Conservation (phyloP, 2,113 vertebrate species). For the Tachysurus vachellii region DNA sequence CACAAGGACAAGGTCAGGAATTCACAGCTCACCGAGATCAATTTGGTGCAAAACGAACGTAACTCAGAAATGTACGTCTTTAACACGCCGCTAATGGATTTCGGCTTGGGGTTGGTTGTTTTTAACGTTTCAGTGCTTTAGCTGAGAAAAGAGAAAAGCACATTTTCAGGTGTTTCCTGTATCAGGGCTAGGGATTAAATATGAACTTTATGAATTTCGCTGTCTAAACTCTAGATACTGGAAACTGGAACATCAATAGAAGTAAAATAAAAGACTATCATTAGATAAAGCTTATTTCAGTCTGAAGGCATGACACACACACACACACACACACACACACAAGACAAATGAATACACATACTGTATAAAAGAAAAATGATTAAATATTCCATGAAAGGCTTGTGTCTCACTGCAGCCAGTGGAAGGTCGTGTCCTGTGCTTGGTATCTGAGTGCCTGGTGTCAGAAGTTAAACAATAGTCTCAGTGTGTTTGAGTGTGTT, state of each 20-base stretch:
- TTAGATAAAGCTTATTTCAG: neutral
- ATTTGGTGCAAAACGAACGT: neutral
- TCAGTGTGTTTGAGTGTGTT: slow-evolving; percentile 1
- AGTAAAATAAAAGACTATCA: neutral
- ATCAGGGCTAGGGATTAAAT: neutral
- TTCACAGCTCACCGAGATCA: neutral
- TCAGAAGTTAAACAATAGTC: slow-evolving; percentile 29
- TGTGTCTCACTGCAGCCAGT: neutral
- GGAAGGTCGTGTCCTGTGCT: neutral
- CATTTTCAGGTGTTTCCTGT: neutral
- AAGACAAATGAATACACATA: neutral
- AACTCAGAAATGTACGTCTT: neutral
- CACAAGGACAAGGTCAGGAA: neutral
- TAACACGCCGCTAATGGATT: too few relatives aligned
- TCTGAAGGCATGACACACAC: neutral
- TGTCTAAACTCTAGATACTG: neutral
- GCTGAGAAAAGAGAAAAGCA: neutral
- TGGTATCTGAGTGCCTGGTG: slow-evolving; percentile 16
- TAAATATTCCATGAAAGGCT: neutral
- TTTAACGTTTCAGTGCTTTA: neutral
- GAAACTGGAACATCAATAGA: neutral
- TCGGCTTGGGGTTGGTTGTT: neutral
- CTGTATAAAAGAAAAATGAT: neutral
- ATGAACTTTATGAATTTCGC: neutral
- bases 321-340: neutral